Base-by-base conservation (phyloP, 2,113 vertebrate species). In the Sturnira hondurensis region DNA sequence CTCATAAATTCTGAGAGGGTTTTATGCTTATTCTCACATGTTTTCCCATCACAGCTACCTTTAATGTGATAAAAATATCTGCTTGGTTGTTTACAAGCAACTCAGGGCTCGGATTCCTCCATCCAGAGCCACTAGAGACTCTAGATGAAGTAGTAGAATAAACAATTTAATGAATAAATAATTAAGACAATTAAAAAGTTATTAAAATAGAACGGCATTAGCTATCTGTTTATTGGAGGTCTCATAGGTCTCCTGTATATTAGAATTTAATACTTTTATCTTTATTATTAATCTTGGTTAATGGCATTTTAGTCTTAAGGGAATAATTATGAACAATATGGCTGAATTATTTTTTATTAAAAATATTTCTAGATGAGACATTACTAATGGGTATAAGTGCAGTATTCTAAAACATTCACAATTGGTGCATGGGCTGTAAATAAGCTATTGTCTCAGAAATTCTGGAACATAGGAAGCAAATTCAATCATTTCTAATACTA, bases 151-250 rank as follows among this genome's bases (percentile, higher is more conserved):
- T 95, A 94, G 0, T 24, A 97, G 85, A 86, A 94, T 96, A 97
- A 98, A 97, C 91, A 97, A 94, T 94, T 97, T 96, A 98, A 97
- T 97, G 86, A 97, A 97, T 98, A 98, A 98, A 97, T 97, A 97
- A 98, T 97, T 98, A 98, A 94, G 56, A 76, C 86, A 97, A 98
- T 98, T 97, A 98, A 98, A 97, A 90, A 47, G 94, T 97, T 98
- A 97, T 97, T 98, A 97, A 98, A 98, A 33, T n/a, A 97, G 70
- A 77, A n/a, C 90, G 94, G 67, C 38, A 86, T 96, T 97, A 97
- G 73, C 54, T 96, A 67, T 52, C 24, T 95, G 19, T 81, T n/a
- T 76, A 77, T 36, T 95, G 58, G 33, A 90, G 65, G 33, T 73
- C 81, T 95, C 86, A 68, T 0, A 63, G 41, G n/a, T 92, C 86